Evolutionary conservation across 2,113 vertebrate genomes (phyloP).

Genomic region (Sigmodon hispidus): DNA sequence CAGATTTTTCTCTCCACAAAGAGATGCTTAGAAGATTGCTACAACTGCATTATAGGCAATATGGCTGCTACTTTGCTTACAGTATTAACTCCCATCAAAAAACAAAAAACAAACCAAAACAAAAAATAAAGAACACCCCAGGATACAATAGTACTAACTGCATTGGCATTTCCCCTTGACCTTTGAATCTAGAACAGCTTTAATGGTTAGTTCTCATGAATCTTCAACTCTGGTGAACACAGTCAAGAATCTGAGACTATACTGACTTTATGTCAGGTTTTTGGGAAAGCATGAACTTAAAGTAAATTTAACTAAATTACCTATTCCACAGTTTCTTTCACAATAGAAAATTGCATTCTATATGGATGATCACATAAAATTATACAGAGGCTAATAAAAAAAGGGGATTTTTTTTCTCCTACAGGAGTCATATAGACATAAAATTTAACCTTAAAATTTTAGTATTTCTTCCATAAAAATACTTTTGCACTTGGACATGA

Average conservation of each 20-base stretch:
- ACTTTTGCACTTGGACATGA: neutral
- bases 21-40: neutral
- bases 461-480: slow-evolving; percentile 55
- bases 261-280: slow-evolving; percentile 64
- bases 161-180: slow-evolving; percentile 73
- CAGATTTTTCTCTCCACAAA: slow-evolving; percentile 1
- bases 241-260: too few relatives aligned
- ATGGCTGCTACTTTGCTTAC: slow-evolving; percentile 53
- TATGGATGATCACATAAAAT: slow-evolving; percentile 65
- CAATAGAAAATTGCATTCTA: slow-evolving; percentile 56
- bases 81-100: slow-evolving; percentile 63
- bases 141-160: slow-evolving; percentile 69
- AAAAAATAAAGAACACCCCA: too few relatives aligned
- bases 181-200: slow-evolving; percentile 67
- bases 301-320: slow-evolving; percentile 64
- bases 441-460: slow-evolving; percentile 67
- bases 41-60: slow-evolving; percentile 27
- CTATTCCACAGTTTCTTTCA: slow-evolving; percentile 30
- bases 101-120: too few relatives aligned
- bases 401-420: neutral
- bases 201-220: slow-evolving; percentile 18
- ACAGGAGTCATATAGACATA: slow-evolving; percentile 14
- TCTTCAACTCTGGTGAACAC: slow-evolving; percentile 49
- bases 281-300: slow-evolving; percentile 54
- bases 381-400: slow-evolving; percentile 67